A percentile compares a stretch with the other conserved stretches of the same genome.
phyloP scores from a whole-genome alignment of 1,140 invertebrate species.

The Lordiphosa stackelbergi region DNA sequence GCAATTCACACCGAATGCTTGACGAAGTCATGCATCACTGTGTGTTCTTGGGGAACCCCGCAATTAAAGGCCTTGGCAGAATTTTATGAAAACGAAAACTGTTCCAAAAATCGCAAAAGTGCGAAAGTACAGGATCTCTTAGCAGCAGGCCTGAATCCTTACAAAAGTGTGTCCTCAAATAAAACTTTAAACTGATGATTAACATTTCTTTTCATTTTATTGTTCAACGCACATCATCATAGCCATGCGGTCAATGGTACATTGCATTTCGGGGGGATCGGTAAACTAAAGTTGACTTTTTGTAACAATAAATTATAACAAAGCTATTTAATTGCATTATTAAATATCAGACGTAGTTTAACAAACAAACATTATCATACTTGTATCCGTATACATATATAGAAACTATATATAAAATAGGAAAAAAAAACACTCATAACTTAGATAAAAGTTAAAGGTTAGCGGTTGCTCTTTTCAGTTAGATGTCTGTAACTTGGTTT shows the following conservation, averaged over 20 bases:
- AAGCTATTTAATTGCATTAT: conserved; percentile 60
- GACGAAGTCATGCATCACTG: too few species aligned
- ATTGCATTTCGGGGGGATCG: conserved; percentile 14
- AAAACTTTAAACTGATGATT: background rate
- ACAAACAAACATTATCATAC: conserved; percentile 60
- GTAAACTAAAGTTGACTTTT: conserved; percentile 49
- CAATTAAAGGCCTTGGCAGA: too few species aligned
- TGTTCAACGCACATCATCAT: conserved; percentile 48
- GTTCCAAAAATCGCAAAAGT: too few species aligned
- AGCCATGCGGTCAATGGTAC: conserved; percentile 49
- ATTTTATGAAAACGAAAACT: too few species aligned
- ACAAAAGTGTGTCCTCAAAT: background rate
- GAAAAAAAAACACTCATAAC: conserved; percentile 34
- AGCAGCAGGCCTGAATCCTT: too few species aligned
- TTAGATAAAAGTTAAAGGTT: conserved; percentile 41
- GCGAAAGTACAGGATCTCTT: too few species aligned
- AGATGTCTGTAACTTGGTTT: conserved; percentile 30
- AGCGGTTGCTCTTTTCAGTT: conserved; percentile 50
- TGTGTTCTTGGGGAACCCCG: too few species aligned
- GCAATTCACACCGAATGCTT: too few species aligned
- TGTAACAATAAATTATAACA: conserved; percentile 70
- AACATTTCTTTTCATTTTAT: conserved; percentile 49
- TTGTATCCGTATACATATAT: conserved; percentile 35
- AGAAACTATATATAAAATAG: conserved; percentile 22
- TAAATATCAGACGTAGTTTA: conserved; percentile 71